Evolutionary conservation across 2,888 invertebrate species (phyloP).

Genomic region (Cephus pygmeus): DNA sequence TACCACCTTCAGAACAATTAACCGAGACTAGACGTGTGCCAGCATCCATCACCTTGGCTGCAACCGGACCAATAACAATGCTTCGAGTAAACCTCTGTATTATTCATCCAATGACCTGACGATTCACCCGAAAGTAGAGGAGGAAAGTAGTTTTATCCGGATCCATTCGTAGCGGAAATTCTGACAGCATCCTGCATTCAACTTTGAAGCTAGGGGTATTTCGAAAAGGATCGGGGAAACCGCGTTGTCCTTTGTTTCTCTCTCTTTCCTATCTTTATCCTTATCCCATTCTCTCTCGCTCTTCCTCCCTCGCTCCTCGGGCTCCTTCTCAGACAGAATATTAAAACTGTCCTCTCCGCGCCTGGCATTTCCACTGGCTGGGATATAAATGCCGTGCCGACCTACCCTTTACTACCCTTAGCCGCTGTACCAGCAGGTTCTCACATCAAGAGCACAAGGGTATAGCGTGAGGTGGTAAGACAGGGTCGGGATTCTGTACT

Average conservation of each 20-base stretch:
- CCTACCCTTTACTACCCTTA: slow-evolving; percentile 14
- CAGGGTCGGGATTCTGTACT: slow-evolving; percentile 29
- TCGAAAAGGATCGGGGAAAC: background rate
- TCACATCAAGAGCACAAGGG: too few relatives aligned
- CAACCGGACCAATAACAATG: too few relatives aligned
- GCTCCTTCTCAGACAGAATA: slow-evolving; percentile 4
- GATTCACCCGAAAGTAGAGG: too few relatives aligned
- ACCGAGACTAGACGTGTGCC: too few relatives aligned
- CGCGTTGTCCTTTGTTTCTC: slow-evolving; percentile 1
- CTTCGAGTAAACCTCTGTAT: too few relatives aligned
- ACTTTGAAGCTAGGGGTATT: background rate
- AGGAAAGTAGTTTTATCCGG: too few relatives aligned
- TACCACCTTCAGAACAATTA: too few relatives aligned
- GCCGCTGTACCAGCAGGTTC: too few relatives aligned
- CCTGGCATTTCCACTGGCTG: background rate
- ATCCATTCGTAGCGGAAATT: too few relatives aligned
- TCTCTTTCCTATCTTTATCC: background rate
- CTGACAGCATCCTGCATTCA: background rate
- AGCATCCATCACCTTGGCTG: too few relatives aligned
- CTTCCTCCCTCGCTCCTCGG: background rate
- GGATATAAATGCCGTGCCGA: slow-evolving; percentile 5
- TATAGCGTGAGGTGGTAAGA: background rate
- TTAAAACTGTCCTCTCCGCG: slow-evolving; percentile 7
- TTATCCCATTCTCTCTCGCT: background rate
- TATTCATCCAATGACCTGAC: too few relatives aligned